Evolutionary conservation across 2,888 invertebrate species (phyloP).

Genomic region (Schizotus pectinicornis): DNA sequence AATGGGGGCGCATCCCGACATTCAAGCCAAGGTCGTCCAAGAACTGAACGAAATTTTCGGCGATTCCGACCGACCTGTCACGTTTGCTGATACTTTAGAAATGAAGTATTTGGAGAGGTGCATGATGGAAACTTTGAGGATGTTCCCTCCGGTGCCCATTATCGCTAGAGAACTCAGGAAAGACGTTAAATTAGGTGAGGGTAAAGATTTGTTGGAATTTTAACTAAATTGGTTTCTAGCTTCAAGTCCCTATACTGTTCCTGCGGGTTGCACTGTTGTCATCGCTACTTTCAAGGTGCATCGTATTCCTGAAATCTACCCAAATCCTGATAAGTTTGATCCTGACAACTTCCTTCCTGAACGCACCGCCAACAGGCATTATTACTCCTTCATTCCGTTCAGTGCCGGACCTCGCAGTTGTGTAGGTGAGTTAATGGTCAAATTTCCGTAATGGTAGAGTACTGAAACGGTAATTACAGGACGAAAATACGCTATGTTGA

Average conservation of each 20-base stretch:
- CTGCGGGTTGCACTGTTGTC: constrained; percentile 74
- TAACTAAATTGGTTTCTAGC: constrained; percentile 9
- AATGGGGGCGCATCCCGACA: constrained; percentile 79
- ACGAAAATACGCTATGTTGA: constrained; percentile 80
- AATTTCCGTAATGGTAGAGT: constrained; percentile 4
- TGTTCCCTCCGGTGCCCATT: constrained; percentile 82
- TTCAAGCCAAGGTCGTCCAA: constrained; percentile 77
- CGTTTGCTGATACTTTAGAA: constrained; percentile 77
- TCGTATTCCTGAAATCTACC: constrained; percentile 69
- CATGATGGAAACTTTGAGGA: constrained; percentile 75
- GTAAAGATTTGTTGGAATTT: constrained; percentile 8
- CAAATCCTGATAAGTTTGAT: constrained; percentile 73
- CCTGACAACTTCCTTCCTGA: constrained; percentile 83
- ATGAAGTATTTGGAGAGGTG: constrained; percentile 85
- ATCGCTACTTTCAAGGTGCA: constrained; percentile 72
- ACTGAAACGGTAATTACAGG: constrained; percentile 55
- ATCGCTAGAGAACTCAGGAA: constrained; percentile 75
- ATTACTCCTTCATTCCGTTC: constrained; percentile 80
- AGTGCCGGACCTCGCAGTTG: constrained; percentile 82
- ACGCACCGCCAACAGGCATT: constrained; percentile 74
- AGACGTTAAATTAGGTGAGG: constrained; percentile 70
- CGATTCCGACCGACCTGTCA: constrained; percentile 76
- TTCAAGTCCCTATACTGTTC: constrained; percentile 61
- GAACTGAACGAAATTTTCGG: constrained; percentile 80
- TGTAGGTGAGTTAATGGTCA: constrained; percentile 65